phyloP scores from a whole-genome alignment of 1,140 invertebrate genomes.

The Drosophila kikkawai region DNA sequence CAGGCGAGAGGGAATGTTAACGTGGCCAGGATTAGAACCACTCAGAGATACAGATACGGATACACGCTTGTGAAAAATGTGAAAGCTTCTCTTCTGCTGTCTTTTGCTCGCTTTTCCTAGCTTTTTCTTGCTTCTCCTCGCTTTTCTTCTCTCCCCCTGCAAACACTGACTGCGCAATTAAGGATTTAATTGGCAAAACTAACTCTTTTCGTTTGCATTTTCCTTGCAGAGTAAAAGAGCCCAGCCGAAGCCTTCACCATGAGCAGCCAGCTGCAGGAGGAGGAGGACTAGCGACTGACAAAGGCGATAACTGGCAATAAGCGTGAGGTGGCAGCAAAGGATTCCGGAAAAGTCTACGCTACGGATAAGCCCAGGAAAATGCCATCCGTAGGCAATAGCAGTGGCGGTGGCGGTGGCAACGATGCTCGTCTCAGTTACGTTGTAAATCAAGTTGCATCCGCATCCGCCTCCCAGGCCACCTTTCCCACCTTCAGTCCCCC shows the following conservation, averaged over 20 bases:
- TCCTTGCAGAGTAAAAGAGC: constrained; percentile 20
- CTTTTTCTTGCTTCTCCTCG: too few species aligned
- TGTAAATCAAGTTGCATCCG: constrained; percentile 74
- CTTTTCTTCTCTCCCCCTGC: not conserved
- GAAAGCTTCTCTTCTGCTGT: constrained; percentile 24
- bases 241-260: constrained; percentile 47
- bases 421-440: constrained; percentile 77
- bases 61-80: constrained; percentile 57
- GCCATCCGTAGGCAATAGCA: constrained; percentile 77
- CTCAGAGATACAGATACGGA: constrained; percentile 23
- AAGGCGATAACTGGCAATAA: constrained; percentile 42
- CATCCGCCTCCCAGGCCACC: constrained; percentile 20
- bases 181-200: constrained; percentile 73
- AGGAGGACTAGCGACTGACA: constrained; percentile 44
- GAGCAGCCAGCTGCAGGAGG: constrained; percentile 19
- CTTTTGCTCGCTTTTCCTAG: not conserved
- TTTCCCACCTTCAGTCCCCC: constrained; percentile 75
- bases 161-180: constrained; percentile 71
- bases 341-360: constrained; percentile 34
- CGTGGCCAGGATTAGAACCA: constrained; percentile 53
- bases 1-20: constrained; percentile 46
- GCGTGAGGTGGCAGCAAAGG: constrained; percentile 44
- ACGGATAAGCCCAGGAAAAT: constrained; percentile 53
- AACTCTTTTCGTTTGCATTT: constrained; percentile 47
- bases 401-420: constrained; percentile 55